A percentile compares a stretch with the other conserved stretches of the same genome.
These are phyloP conservation scores for Lampropteryx suffumata DNA, from an alignment of 2,888 invertebrate species.

Conservation along the genomic window DNA sequence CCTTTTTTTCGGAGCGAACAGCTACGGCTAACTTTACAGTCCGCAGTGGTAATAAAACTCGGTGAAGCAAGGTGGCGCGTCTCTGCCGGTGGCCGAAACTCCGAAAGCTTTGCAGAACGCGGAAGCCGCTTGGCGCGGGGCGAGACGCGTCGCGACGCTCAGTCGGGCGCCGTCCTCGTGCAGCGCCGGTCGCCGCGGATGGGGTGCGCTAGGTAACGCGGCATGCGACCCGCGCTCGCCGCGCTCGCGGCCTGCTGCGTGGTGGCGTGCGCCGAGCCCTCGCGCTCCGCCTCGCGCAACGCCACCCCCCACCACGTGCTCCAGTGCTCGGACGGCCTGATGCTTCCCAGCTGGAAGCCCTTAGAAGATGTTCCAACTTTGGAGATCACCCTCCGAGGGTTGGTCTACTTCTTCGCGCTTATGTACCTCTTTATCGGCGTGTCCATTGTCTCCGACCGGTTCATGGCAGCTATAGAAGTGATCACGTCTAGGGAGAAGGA, in stretches of 20 bases:
- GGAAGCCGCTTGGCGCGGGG: conserved; percentile 35
- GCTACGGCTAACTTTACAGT: conserved; percentile 54
- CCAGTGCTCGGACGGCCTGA: conserved; percentile 91
- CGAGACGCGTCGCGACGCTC: conserved; percentile 58
- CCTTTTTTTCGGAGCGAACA: conserved; percentile 6
- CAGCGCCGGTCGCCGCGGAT: conserved; percentile 73
- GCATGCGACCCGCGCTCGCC: conserved; percentile 78
- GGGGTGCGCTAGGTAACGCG: conserved; percentile 67
- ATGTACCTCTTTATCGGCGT: conserved; percentile 99
- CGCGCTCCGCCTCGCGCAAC: conserved; percentile 65
- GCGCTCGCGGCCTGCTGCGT: conserved; percentile 72
- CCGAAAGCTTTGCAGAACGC: conserved; percentile 36
- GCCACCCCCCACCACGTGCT: conserved; percentile 65
- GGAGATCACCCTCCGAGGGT: conserved; percentile 92
- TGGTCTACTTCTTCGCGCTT: conserved; percentile 94
- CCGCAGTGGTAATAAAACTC: conserved; percentile 67
- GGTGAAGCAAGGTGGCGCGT: conserved; percentile 37
- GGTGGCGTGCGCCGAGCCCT: conserved; percentile 71
- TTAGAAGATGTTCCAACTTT: conserved; percentile 87
- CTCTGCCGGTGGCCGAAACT: conserved; percentile 9
- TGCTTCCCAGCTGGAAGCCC: conserved; percentile 96
- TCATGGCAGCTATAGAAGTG: conserved; percentile 99
- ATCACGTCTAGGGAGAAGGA: conserved; percentile 99
- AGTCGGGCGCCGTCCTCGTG: conserved; percentile 79
- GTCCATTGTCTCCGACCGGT: conserved; percentile 98